These are phyloP conservation scores for Candoia aspera DNA, from an alignment of 2,113 vertebrate genomes.

Conservation along the genomic window DNA sequence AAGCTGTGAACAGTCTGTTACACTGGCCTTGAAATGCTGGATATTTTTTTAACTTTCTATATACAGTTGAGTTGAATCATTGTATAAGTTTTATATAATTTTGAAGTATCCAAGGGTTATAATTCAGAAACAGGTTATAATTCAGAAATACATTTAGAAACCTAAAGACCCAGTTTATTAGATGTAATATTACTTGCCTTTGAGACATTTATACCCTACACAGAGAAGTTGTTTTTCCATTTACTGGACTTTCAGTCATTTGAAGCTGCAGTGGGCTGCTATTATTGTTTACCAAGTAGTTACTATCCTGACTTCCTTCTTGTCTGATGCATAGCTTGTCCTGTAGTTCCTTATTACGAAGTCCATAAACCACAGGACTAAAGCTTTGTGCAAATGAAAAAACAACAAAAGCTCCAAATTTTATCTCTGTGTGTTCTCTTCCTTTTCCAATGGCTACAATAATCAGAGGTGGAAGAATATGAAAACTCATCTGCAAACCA, in stretches of 20 bases:
- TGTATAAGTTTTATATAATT: not conserved
- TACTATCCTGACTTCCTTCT: constrained; percentile 5
- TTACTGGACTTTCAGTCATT: not conserved
- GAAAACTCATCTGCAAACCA: constrained; percentile 66
- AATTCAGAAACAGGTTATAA: not conserved
- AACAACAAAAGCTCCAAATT: constrained; percentile 60
- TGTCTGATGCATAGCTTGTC: constrained; percentile 43
- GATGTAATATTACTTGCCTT: constrained; percentile 2
- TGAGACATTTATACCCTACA: not conserved
- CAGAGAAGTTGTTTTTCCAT: not conserved
- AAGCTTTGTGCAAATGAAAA: constrained; percentile 70
- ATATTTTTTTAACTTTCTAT: not conserved
- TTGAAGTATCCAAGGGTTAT: not conserved
- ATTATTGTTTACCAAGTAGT: not conserved
- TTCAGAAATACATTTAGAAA: not conserved
- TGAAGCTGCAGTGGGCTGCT: not conserved
- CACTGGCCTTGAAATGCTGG: not conserved
- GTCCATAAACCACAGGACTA: constrained; percentile 74
- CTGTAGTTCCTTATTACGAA: constrained; percentile 66
- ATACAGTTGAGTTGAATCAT: not conserved
- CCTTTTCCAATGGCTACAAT: constrained; percentile 58
- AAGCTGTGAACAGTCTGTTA: not conserved
- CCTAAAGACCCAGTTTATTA: constrained; percentile 5
- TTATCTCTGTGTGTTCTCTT: constrained; percentile 39
- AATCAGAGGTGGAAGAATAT: constrained; percentile 67